These are phyloP conservation scores for Sweltsa coloradensis DNA, from an alignment of 1,140 invertebrate species.

Conservation along the genomic window DNA sequence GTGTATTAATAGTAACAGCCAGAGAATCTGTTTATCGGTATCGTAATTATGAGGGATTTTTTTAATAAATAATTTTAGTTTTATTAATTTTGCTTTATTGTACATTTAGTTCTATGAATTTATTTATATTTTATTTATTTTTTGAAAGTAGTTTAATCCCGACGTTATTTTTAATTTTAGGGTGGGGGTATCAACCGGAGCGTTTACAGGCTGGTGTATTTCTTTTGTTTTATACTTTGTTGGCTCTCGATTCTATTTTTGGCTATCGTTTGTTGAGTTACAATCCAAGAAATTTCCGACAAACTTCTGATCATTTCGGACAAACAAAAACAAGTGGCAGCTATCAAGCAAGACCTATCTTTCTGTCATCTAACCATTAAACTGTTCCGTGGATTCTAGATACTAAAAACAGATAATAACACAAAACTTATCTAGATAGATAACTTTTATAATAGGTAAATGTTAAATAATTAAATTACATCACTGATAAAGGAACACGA, in stretches of 20 bases:
- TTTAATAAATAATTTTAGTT: slow-evolving; percentile 37
- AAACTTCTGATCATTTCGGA: too few relatives aligned
- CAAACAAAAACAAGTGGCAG: too few relatives aligned
- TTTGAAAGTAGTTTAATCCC: slow-evolving; percentile 50
- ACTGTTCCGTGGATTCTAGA: too few relatives aligned
- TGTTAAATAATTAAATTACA: too few relatives aligned
- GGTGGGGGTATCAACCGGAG: slow-evolving; percentile 46
- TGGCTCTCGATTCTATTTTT: slow-evolving; percentile 45
- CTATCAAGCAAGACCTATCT: too few relatives aligned
- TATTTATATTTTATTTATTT: slow-evolving; percentile 53
- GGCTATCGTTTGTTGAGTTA: slow-evolving; percentile 37
- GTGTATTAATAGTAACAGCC: slow-evolving; percentile 35
- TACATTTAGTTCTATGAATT: slow-evolving; percentile 38
- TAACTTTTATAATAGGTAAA: too few relatives aligned
- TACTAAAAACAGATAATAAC: too few relatives aligned
- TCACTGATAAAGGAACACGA: too few relatives aligned
- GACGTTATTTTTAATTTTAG: slow-evolving; percentile 47
- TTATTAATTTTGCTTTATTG: slow-evolving; percentile 40
- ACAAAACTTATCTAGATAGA: too few relatives aligned
- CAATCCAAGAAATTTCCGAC: too few relatives aligned
- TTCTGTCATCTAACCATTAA: too few relatives aligned
- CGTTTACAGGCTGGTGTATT: slow-evolving; percentile 42
- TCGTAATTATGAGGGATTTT: slow-evolving; percentile 33
- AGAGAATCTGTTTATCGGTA: slow-evolving; percentile 32
- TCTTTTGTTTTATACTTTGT: slow-evolving; percentile 49